Evolutionary conservation across 2,797 vertebrate species (phyloP), one percentile per base, ranked within the genome.

Genomic region (Pseudopleuronectes americanus): DNA sequence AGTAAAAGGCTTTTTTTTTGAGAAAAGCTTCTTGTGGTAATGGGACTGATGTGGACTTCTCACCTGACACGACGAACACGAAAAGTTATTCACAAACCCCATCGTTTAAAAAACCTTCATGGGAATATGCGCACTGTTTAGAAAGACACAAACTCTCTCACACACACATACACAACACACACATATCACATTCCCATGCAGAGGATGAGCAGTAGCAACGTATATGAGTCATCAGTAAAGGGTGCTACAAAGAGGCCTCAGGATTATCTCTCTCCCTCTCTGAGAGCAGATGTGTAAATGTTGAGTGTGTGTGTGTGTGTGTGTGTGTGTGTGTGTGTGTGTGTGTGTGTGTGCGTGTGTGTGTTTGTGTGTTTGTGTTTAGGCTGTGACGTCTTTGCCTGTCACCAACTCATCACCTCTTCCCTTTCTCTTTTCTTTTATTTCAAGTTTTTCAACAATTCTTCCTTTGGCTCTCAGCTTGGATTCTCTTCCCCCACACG

Each of bases 171-270:
- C 22, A 38, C 21, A 56, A 69, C n/a, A 57, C 45, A 58, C 26
- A 21, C 65, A 64, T 52, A 22, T 6, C 45, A 47, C 17, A 45
- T 7, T 10, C 56, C 19, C 60, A 51, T 19, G 1, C 41, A 10
- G 53, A 80, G 73, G 24, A 76, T 69, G 68, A 81, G 68, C 69
- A 14, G 51, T 51, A 61, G 64, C 57, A 57, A 47, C 5, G 54
- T 76, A 64, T 70, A 74, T 90, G 84, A 87, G 70, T 89, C 86
- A 90, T 72, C 67, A 69, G 73, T 72, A 24, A 83, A 68, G 60
- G 68, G 58, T 60, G 57, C 38, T 28, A 53, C 61, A 52, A 59
- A 68, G 67, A 68, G 69, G 81, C 63, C 61, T 64, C 70, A 43
- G 41, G 41, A 43, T 43, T 17, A 43, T n/a, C 22, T 23, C 57